Percentiles rank a stretch among this genome's conserved stretches.
These are phyloP conservation scores for Clepsis dumicolana DNA, from an alignment of 2,888 invertebrate species.

Conservation along the genomic window DNA sequence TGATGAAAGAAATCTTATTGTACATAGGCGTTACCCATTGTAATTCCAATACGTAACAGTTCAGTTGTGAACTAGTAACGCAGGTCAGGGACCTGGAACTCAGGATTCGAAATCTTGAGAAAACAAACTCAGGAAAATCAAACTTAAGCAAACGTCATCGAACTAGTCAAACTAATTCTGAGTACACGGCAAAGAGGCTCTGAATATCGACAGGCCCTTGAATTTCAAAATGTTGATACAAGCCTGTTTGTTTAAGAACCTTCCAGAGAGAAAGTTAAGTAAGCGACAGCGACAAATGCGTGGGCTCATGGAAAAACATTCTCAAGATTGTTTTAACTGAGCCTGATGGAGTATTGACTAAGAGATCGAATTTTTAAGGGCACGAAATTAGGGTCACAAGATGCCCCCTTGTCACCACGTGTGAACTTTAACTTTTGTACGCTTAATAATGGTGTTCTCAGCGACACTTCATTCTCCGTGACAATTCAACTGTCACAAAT, in stretches of 20 bases:
- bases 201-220: conserved; percentile 65
- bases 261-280: conserved; percentile 54
- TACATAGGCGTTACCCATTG: conserved; percentile 44
- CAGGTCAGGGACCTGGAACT: conserved; percentile 6
- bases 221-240: conserved; percentile 70
- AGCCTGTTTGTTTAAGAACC: conserved; percentile 62
- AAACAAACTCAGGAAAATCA: conserved; percentile 40
- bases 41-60: conserved; percentile 32
- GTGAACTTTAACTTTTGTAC: conserved; percentile 75
- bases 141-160: conserved; percentile 52
- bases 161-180: conserved; percentile 57
- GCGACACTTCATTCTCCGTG: conserved; percentile 67
- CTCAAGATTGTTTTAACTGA: conserved; percentile 18
- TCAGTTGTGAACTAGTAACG: too few relatives aligned
- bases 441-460: conserved; percentile 60
- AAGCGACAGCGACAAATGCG: conserved; percentile 55
- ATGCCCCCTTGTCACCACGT: conserved; percentile 69
- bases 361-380: conserved; percentile 3
- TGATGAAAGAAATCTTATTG: conserved; percentile 40
- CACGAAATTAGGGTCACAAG: conserved; percentile 47
- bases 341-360: conserved; percentile 37
- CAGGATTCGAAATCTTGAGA: conserved; percentile 32
- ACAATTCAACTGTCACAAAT: conserved; percentile 83
- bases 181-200: conserved; percentile 58
- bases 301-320: conserved; percentile 51